Percentiles rank a stretch among this genome's conserved stretches.
Conservation (phyloP, 2,113 vertebrate genomes). For the Parus major region DNA sequence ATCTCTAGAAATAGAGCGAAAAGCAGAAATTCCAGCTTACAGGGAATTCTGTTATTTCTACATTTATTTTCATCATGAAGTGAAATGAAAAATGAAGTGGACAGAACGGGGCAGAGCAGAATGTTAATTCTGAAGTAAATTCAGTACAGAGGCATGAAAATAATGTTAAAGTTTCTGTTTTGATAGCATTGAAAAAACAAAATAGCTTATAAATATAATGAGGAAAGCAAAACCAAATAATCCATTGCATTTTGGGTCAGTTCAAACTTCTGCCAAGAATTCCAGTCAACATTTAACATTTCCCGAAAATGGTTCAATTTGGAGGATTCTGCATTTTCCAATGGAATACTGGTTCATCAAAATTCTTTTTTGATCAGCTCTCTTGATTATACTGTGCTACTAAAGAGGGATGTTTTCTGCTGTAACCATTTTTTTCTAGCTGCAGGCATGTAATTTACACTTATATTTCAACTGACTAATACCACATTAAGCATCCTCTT, state of each 20-base stretch:
- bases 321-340: slow-evolving; percentile 49
- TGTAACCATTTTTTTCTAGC: slow-evolving; percentile 62
- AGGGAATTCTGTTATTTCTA: slow-evolving; percentile 29
- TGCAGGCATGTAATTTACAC: slow-evolving; percentile 67
- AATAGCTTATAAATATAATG: slow-evolving; percentile 41
- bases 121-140: slow-evolving; percentile 44
- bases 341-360: slow-evolving; percentile 22
- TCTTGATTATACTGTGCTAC: slow-evolving; percentile 40
- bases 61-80: slow-evolving; percentile 41
- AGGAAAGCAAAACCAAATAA: slow-evolving; percentile 33
- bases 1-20: neutral
- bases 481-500: slow-evolving; percentile 51
- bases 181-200: neutral
- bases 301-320: slow-evolving; percentile 35
- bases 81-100: slow-evolving; percentile 20
- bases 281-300: slow-evolving; percentile 26
- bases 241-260: slow-evolving; percentile 12
- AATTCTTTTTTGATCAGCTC: slow-evolving; percentile 45
- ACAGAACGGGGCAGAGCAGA: slow-evolving; percentile 5
- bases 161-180: slow-evolving; percentile 39
- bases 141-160: slow-evolving; percentile 8
- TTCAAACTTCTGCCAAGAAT: slow-evolving; percentile 26
- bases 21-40: neutral
- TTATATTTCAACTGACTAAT: slow-evolving; percentile 64
- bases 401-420: slow-evolving; percentile 59